Evolutionary conservation across 1,140 invertebrate genomes (phyloP).

Genomic region (Heliconius nattereri): DNA sequence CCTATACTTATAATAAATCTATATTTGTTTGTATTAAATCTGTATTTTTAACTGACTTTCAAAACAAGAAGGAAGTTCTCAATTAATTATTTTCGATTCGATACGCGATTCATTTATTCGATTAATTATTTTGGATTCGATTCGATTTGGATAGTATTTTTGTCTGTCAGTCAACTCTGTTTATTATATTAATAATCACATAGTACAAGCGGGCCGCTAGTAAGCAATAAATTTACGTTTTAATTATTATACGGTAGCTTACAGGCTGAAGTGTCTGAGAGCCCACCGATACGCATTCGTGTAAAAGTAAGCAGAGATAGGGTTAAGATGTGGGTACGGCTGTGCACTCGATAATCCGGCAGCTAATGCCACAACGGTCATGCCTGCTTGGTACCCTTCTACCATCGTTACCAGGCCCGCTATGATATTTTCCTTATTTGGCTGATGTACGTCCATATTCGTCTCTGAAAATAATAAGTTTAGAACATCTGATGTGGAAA

Average conservation of each 20-base stretch:
- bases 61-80: no score
- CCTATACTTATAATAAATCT: no score
- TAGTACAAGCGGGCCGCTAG: no score
- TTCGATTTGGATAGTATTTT: no score
- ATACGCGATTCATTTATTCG: no score
- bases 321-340: constrained; percentile 54
- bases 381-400: constrained; percentile 54
- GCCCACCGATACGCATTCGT: constrained; percentile 63
- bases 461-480: constrained; percentile 30
- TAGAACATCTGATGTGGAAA: no score
- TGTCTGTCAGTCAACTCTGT: no score
- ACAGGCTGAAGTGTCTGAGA: constrained; percentile 62
- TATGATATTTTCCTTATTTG: constrained; percentile 45
- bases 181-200: no score
- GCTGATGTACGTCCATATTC: constrained; percentile 28
- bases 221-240: constrained; percentile 4
- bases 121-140: no score
- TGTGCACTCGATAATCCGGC: constrained; percentile 45
- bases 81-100: no score
- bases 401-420: constrained; percentile 52
- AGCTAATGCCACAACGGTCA: constrained; percentile 49
- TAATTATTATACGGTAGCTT: constrained; percentile 36
- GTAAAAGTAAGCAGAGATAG: constrained; percentile 56
- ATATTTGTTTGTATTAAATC: no score
- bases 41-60: no score